Percentiles rank a stretch among this genome's conserved stretches.
phyloP scores from a whole-genome alignment of 2,888 invertebrate genomes.

The Thera obeliscata region DNA sequence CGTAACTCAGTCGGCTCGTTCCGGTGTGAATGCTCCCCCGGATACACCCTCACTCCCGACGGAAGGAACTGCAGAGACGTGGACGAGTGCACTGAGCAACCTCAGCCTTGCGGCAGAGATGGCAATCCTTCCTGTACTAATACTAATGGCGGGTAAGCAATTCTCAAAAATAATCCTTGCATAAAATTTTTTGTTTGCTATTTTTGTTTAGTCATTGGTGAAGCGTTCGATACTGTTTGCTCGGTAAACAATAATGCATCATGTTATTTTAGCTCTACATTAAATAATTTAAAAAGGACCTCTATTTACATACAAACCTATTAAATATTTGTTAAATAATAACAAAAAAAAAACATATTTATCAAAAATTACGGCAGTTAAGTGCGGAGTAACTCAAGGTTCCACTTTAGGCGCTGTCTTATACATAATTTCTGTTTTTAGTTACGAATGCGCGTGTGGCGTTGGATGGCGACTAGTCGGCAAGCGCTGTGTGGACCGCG shows the following conservation, averaged over 20 bases:
- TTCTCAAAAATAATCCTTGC: background rate
- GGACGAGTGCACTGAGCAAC: slow-evolving; percentile 88
- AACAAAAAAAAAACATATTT: background rate
- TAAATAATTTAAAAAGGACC: too few relatives aligned
- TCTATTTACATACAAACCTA: too few relatives aligned
- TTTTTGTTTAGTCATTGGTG: slow-evolving; percentile 1
- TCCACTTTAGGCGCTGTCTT: slow-evolving; percentile 8
- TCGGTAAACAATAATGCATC: too few relatives aligned
- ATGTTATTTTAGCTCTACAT: too few relatives aligned
- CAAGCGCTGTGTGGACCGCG: slow-evolving; percentile 87
- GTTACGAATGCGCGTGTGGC: slow-evolving; percentile 89
- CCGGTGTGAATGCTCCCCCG: slow-evolving; percentile 91
- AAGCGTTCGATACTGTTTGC: slow-evolving; percentile 4
- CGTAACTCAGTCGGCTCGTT: slow-evolving; percentile 92
- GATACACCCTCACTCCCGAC: slow-evolving; percentile 90
- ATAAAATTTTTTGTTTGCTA: background rate
- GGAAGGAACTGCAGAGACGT: slow-evolving; percentile 91
- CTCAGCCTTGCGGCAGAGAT: slow-evolving; percentile 69
- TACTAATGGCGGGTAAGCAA: slow-evolving; percentile 72
- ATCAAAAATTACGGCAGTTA: background rate
- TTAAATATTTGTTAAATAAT: background rate
- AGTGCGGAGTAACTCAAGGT: slow-evolving; percentile 20
- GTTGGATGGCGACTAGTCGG: slow-evolving; percentile 89
- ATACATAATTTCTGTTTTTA: slow-evolving; percentile 36
- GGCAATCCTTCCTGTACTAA: slow-evolving; percentile 75